A percentile compares a stretch with the other conserved stretches of the same genome.
phyloP scores from a whole-genome alignment of 2,113 vertebrate species.

The Sander lucioperca region DNA sequence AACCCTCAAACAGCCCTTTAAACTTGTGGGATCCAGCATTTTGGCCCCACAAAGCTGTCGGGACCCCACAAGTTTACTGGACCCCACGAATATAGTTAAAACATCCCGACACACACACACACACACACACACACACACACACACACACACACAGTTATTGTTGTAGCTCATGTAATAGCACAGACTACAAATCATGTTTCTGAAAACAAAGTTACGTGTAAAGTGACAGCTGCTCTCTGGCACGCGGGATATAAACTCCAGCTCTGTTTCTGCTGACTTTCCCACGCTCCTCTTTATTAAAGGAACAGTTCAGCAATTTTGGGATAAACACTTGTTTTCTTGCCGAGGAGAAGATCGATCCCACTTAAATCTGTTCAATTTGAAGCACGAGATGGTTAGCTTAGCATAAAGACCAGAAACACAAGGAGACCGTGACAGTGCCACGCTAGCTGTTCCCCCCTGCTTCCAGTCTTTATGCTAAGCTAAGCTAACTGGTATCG shows the following conservation, averaged over 20 bases:
- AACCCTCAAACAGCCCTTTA: no score
- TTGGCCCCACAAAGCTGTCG: no score
- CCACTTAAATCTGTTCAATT: background rate
- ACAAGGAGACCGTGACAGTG: no score
- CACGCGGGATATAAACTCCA: background rate
- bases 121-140: no score
- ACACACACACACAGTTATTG: no score
- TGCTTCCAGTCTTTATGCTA: no score
- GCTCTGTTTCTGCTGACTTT: background rate
- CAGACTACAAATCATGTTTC: no score
- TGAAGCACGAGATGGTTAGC: background rate
- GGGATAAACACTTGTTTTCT: background rate
- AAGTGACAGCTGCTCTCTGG: slow-evolving; percentile 7
- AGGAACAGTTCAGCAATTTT: background rate
- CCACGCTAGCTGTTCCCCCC: no score
- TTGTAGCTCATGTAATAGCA: background rate
- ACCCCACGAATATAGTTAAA: no score
- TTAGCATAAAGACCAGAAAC: background rate
- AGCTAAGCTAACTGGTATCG: no score
- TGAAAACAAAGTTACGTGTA: background rate
- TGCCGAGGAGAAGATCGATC: background rate
- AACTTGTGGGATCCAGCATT: no score
- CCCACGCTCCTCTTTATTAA: background rate
- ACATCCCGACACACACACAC: background rate
- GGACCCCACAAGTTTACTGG: no score